Percentiles rank a stretch among this genome's conserved stretches.
Evolutionary conservation across 2,888 invertebrate genomes (phyloP).

Genomic region (Cephus sareptanus): DNA sequence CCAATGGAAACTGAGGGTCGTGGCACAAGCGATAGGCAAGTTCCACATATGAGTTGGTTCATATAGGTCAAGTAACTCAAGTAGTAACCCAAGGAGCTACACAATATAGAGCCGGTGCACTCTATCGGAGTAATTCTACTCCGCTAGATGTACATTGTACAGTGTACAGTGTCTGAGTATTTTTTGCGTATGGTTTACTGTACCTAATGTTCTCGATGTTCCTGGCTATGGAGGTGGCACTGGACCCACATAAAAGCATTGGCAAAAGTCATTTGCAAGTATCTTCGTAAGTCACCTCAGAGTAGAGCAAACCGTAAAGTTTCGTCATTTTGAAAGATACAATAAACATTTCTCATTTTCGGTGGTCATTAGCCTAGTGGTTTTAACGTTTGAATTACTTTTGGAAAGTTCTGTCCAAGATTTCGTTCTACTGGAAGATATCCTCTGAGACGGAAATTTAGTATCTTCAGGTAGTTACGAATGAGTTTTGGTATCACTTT

Average conservation of each 20-base stretch:
- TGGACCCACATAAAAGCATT: background rate
- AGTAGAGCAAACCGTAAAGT: background rate
- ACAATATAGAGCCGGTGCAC: slow-evolving; percentile 8
- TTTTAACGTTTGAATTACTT: background rate
- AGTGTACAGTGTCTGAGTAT: background rate
- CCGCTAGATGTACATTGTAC: background rate
- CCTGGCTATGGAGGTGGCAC: background rate
- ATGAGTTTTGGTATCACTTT: background rate
- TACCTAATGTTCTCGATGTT: background rate
- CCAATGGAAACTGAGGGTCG: slow-evolving; percentile 11
- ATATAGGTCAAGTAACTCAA: slow-evolving; percentile 48
- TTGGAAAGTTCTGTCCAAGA: background rate
- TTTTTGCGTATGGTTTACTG: background rate
- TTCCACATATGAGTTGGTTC: slow-evolving; percentile 30
- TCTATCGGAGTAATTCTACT: slow-evolving; percentile 19
- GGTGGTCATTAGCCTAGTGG: background rate
- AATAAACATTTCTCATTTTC: background rate
- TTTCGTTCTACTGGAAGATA: background rate
- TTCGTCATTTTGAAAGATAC: background rate
- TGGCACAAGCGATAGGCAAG: slow-evolving; percentile 2
- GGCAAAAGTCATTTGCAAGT: background rate
- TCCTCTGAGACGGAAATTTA: background rate
- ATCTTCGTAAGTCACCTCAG: background rate
- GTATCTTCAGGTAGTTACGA: background rate
- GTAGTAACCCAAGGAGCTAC: slow-evolving; percentile 41